phyloP scores from a whole-genome alignment of 2,888 invertebrate genomes.

The Agrochola litura region DNA sequence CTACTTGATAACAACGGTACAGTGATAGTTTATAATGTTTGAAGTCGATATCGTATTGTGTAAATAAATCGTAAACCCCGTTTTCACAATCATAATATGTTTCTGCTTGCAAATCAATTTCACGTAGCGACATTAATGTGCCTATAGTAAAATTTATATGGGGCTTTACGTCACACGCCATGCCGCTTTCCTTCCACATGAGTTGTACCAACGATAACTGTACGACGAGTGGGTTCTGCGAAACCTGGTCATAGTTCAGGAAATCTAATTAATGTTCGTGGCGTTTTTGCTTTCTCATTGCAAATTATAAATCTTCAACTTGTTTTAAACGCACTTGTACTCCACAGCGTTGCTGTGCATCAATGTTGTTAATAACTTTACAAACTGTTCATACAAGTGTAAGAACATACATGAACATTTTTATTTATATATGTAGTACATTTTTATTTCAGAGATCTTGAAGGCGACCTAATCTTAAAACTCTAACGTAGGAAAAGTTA shows the following conservation, averaged over 20 bases:
- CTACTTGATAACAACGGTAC: slow-evolving; percentile 72
- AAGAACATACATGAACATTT: slow-evolving; percentile 3
- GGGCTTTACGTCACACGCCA: slow-evolving; percentile 86
- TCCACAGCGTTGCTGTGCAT: slow-evolving; percentile 8
- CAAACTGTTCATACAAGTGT: slow-evolving; percentile 24
- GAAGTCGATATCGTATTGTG: slow-evolving; percentile 86
- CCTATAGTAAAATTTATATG: slow-evolving; percentile 90
- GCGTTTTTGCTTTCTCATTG: slow-evolving; percentile 56
- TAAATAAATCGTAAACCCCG: slow-evolving; percentile 91
- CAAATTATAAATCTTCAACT: slow-evolving; percentile 56
- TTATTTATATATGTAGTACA: neutral
- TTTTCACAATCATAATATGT: slow-evolving; percentile 91
- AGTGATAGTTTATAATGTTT: slow-evolving; percentile 86
- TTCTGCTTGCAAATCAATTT: slow-evolving; percentile 90
- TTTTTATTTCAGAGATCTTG: slow-evolving; percentile 7
- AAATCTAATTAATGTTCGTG: slow-evolving; percentile 72
- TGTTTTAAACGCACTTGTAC: slow-evolving; percentile 38
- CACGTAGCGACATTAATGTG: slow-evolving; percentile 90
- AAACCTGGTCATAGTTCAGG: slow-evolving; percentile 77
- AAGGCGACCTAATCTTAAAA: slow-evolving; percentile 1
- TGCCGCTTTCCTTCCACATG: slow-evolving; percentile 83
- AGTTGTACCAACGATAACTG: slow-evolving; percentile 82
- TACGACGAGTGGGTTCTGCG: slow-evolving; percentile 67
- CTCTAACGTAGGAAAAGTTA: slow-evolving; percentile 1
- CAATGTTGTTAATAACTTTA: slow-evolving; percentile 15